Base-by-base conservation (phyloP, 2,888 invertebrate genomes). In the Eristalis intricaria region DNA sequence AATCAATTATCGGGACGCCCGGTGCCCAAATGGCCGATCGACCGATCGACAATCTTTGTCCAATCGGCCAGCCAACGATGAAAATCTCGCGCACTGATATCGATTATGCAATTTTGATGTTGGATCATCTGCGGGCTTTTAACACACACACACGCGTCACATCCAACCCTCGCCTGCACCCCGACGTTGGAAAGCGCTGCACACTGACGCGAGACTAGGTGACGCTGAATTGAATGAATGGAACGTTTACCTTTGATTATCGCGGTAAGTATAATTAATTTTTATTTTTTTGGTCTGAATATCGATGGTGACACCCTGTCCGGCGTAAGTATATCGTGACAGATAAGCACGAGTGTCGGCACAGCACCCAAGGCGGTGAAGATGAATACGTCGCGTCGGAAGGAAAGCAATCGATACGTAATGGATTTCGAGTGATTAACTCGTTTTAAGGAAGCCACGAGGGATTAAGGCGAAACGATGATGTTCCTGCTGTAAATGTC, bases 1-100 rank as follows among this genome's bases (percentile, higher is more conserved):
- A 64, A 66, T 66, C 65, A 66, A 66, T 66, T 66, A 66, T 19
- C 40, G 40, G 35, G 40, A 66, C 43, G 65, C 64, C 64, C 64
- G 32, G 10, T 29, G 32, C 19, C 19, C 35, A 35, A n/a, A 50
- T 19, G 50, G 50, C 50, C 50, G 13, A n/a, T 50, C 8, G 32
- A 32, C 10, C 32, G 32, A 5, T 7, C 7, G 0, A 4, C 32
- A 10, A 32, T 32, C 32, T 8, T 1, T 5, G 50, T 50, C 50
- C 50, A 19, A 50, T 19, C 19, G 19, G 43, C n/a, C 43, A 43
- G 2, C 43, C 15, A n/a, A 19, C 15, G n/a, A 19, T 19, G 50
- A 50, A 50, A n/a, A 50, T 50, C 50, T 50, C 50, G 8, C 19
- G 50, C 32, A 19, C 50, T 19, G 50, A 19, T 50, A 50, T 19